Percentiles rank a stretch among this genome's conserved stretches.
These are phyloP conservation scores for Hypomesus transpacificus DNA, from an alignment of 2,113 vertebrate genomes.

Conservation along the genomic window DNA sequence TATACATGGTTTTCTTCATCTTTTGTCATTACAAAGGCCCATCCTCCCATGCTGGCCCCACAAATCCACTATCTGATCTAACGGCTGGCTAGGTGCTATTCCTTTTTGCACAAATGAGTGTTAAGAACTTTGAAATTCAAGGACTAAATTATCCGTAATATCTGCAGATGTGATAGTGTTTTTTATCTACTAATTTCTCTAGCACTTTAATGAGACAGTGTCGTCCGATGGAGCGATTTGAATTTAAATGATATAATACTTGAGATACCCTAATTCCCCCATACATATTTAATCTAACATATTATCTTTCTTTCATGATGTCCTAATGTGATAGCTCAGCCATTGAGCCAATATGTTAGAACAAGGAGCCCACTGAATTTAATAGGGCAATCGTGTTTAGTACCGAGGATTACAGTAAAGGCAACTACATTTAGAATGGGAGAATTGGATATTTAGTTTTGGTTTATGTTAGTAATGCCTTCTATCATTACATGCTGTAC, in stretches of 20 bases:
- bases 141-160: conserved; percentile 64
- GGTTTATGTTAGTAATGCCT: no score
- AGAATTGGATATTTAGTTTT: neutral
- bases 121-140: conserved; percentile 44
- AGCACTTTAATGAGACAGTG: conserved; percentile 68
- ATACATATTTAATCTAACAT: conserved; percentile 80
- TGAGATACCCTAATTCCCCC: conserved; percentile 73
- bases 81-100: conserved; percentile 36
- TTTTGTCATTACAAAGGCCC: conserved; percentile 10
- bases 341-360: conserved; percentile 37
- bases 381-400: conserved; percentile 23
- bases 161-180: conserved; percentile 63
- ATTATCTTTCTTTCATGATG: conserved; percentile 65
- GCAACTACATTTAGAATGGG: no score
- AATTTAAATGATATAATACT: conserved; percentile 79
- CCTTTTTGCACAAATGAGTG: conserved; percentile 50
- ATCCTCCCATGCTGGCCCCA: neutral
- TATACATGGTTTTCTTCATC: conserved; percentile 7
- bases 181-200: conserved; percentile 72
- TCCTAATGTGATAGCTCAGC: conserved; percentile 64
- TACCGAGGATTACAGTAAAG: neutral
- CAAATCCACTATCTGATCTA: neutral
- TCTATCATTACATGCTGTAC: no score
- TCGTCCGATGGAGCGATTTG: conserved; percentile 71
- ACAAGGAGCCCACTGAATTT: conserved; percentile 16